Evolutionary conservation across 2,888 invertebrate species (phyloP).

Genomic region (Antheraea yamamai): DNA sequence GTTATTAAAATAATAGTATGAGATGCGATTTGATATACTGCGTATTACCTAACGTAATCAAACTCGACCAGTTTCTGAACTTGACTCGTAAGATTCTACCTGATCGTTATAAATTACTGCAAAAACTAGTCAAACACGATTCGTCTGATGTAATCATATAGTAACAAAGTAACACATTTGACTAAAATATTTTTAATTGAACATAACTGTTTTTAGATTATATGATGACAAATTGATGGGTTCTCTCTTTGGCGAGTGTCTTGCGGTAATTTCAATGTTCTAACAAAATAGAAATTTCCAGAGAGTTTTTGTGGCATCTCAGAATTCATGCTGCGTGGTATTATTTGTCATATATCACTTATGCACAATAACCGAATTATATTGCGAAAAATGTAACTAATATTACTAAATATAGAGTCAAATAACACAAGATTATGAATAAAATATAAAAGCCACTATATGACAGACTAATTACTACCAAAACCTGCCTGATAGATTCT

Average conservation of each 20-base stretch:
- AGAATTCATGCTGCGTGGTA: no score
- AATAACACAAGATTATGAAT: no score
- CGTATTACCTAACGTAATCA: not conserved
- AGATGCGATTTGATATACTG: not conserved
- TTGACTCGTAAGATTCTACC: slow-evolving; percentile 5
- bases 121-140: slow-evolving; percentile 23
- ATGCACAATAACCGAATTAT: no score
- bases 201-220: not conserved
- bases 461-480: not conserved
- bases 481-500: not conserved
- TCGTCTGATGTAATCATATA: slow-evolving; percentile 21
- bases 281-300: no score
- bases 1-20: slow-evolving; percentile 5
- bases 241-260: no score
- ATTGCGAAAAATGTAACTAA: no score
- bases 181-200: not conserved
- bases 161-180: slow-evolving; percentile 16
- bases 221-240: not conserved
- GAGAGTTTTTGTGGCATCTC: no score
- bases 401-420: no score
- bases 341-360: no score
- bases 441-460: no score
- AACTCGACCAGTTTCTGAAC: slow-evolving; percentile 7
- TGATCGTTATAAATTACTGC: slow-evolving; percentile 9
- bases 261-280: no score